These are phyloP conservation scores for Acleris literana DNA, from an alignment of 2,888 invertebrate species.

Conservation along the genomic window DNA sequence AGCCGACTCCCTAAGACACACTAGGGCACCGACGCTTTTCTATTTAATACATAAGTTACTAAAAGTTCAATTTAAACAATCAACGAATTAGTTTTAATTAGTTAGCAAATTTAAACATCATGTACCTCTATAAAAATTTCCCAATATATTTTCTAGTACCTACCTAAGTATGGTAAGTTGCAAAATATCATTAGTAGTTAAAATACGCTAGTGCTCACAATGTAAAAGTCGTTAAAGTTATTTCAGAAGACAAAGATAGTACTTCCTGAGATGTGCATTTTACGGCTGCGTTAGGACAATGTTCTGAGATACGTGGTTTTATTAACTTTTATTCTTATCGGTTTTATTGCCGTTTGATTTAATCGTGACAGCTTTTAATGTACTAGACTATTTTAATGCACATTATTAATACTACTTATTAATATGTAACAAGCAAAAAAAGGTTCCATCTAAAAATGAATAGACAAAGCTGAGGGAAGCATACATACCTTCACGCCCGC, in stretches of 20 bases:
- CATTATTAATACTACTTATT: neutral
- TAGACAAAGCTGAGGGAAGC: too few relatives aligned
- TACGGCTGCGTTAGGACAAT: slow-evolving; percentile 25
- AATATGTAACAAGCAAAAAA: too few relatives aligned
- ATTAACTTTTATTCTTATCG: slow-evolving; percentile 28
- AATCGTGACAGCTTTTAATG: slow-evolving; percentile 6
- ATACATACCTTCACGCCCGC: too few relatives aligned
- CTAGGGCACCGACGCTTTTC: too few relatives aligned
- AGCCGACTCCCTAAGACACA: too few relatives aligned
- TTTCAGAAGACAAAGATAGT: slow-evolving; percentile 26
- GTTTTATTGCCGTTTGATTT: slow-evolving; percentile 26
- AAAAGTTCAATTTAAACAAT: too few relatives aligned
- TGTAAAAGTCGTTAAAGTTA: slow-evolving; percentile 28
- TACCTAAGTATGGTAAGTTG: slow-evolving; percentile 4
- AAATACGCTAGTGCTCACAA: slow-evolving; percentile 13
- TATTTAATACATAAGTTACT: too few relatives aligned
- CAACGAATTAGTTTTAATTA: too few relatives aligned
- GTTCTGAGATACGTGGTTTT: slow-evolving; percentile 19
- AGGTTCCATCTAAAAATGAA: too few relatives aligned
- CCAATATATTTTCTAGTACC: slow-evolving; percentile 6
- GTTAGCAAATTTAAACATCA: too few relatives aligned
- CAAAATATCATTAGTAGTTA: slow-evolving; percentile 4
- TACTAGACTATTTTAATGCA: neutral
- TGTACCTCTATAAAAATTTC: too few relatives aligned
- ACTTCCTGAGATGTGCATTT: slow-evolving; percentile 25